These are phyloP conservation scores for Helarctos malayanus DNA, from an alignment of 2,797 vertebrate species.

Conservation along the genomic window DNA sequence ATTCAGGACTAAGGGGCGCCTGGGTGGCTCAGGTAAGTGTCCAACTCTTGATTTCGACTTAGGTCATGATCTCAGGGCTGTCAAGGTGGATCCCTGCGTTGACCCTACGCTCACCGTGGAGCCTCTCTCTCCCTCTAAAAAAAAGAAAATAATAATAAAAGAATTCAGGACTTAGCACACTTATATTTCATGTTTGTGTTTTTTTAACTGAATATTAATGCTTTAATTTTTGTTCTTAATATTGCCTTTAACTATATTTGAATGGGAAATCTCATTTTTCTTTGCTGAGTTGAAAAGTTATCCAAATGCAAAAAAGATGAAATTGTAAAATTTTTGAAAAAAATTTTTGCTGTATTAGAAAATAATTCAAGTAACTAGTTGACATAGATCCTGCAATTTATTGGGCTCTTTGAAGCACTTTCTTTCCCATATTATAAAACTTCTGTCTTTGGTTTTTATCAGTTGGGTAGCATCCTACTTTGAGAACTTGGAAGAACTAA, in stretches of 20 bases:
- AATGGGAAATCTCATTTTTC: background rate
- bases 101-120: background rate
- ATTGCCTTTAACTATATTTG: background rate
- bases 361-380: background rate
- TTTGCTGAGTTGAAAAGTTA: constrained; percentile 17
- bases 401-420: background rate
- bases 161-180: constrained; percentile 18
- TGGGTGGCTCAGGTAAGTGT: background rate
- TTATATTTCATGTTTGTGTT: background rate
- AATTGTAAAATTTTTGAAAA: background rate
- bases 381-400: background rate
- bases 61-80: background rate
- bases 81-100: background rate
- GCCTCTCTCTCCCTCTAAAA: background rate
- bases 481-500: background rate
- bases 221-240: constrained; percentile 59
- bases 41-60: background rate
- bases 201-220: background rate
- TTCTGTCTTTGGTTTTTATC: constrained; percentile 63
- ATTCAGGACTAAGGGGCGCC: background rate
- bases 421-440: background rate
- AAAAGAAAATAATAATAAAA: background rate
- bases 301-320: background rate
- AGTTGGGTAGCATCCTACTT: background rate
- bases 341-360: background rate